A percentile compares a stretch with the other conserved stretches of the same genome.
phyloP scores from a whole-genome alignment of 2,113 vertebrate genomes.

The Elaphurus davidianus region DNA sequence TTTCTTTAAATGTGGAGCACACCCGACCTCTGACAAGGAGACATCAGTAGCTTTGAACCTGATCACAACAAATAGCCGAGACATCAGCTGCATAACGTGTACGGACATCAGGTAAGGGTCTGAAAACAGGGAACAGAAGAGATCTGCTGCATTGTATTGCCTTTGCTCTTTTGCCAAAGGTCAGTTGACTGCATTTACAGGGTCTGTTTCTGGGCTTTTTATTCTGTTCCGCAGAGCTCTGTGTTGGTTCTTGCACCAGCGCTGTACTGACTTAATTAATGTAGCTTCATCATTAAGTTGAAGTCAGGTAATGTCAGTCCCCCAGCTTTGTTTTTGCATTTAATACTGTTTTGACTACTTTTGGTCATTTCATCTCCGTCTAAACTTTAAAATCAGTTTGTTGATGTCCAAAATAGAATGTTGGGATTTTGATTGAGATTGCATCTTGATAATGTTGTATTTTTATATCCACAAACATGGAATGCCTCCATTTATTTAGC shows the following conservation, averaged over 20 bases:
- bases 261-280: no score
- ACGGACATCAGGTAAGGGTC: slow-evolving; percentile 86
- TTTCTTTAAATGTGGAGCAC: slow-evolving; percentile 90
- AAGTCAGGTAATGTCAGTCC: neutral
- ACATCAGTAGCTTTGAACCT: slow-evolving; percentile 89
- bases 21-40: slow-evolving; percentile 87
- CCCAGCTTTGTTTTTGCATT: neutral
- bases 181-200: neutral
- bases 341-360: no score
- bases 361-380: neutral
- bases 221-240: no score
- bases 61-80: slow-evolving; percentile 83
- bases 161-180: neutral
- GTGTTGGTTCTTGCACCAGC: neutral
- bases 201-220: neutral
- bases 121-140: accelerated
- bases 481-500: neutral
- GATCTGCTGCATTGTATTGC: neutral
- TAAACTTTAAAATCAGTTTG: neutral
- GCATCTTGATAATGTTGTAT: neutral
- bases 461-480: neutral
- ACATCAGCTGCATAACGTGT: slow-evolving; percentile 87
- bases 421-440: neutral
- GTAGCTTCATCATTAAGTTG: neutral
- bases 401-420: neutral